Conservation (phyloP, 2,797 vertebrate species). For the Aplochiton taeniatus region DNA sequence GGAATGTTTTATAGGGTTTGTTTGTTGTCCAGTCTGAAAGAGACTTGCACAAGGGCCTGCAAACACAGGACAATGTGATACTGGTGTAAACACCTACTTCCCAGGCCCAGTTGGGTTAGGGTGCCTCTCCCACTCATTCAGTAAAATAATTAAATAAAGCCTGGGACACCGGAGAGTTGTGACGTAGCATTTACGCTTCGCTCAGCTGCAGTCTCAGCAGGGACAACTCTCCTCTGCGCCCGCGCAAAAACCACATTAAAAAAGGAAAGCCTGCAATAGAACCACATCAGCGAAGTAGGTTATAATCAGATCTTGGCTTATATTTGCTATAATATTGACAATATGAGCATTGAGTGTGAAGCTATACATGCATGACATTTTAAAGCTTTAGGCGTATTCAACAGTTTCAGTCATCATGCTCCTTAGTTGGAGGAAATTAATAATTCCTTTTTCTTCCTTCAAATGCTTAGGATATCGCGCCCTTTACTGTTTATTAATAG, state of each 20-base stretch:
- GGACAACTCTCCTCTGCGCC: constrained; percentile 54
- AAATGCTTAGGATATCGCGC: too few relatives aligned
- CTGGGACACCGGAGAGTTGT: constrained; percentile 81
- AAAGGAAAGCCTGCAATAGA: constrained; percentile 1
- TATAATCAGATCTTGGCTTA: not conserved
- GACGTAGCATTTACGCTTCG: constrained; percentile 78
- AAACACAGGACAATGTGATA: constrained; percentile 16
- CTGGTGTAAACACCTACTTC: constrained; percentile 41
- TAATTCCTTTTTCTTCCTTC: too few relatives aligned
- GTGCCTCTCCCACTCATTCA: constrained; percentile 74
- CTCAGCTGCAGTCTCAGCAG: constrained; percentile 64
- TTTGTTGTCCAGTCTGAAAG: constrained; percentile 4
- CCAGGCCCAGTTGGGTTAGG: constrained; percentile 65
- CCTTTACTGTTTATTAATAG: too few relatives aligned
- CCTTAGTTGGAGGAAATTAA: too few relatives aligned
- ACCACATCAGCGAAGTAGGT: constrained; percentile 11
- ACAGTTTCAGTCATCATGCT: too few relatives aligned
- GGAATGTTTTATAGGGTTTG: not conserved
- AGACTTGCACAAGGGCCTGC: not conserved
- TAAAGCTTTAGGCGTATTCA: too few relatives aligned
- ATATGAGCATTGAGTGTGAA: too few relatives aligned
- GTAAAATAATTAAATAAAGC: constrained; percentile 79
- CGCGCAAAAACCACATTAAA: constrained; percentile 27
- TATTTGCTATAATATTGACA: too few relatives aligned
- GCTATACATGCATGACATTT: too few relatives aligned